Percentiles rank a stretch among this genome's conserved stretches.
Evolutionary conservation across 2,888 invertebrate species (phyloP).

Genomic region (Xiphydria camelus): DNA sequence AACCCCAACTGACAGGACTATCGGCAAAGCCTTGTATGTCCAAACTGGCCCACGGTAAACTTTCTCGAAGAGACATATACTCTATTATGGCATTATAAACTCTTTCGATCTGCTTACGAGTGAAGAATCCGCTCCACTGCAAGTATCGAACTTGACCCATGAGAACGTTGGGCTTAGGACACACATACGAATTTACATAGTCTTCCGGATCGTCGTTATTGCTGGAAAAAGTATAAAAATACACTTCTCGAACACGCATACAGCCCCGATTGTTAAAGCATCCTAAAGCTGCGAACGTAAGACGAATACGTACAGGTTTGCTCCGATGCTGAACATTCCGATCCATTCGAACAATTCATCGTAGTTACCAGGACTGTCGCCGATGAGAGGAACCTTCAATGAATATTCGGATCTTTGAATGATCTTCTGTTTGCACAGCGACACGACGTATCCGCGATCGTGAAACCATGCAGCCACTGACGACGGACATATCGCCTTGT

Average conservation of each 20-base stretch:
- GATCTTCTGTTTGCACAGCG: slow-evolving; percentile 56
- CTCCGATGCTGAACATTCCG: slow-evolving; percentile 59
- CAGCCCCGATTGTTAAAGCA: no score
- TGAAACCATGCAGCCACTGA: slow-evolving; percentile 64
- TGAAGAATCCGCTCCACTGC: slow-evolving; percentile 61
- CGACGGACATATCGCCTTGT: slow-evolving; percentile 62
- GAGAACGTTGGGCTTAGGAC: slow-evolving; percentile 47
- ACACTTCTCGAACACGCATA: no score
- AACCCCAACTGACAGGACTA: slow-evolving; percentile 59
- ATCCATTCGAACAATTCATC: slow-evolving; percentile 63
- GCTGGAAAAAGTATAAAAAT: slow-evolving; percentile 34
- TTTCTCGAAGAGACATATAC: slow-evolving; percentile 34
- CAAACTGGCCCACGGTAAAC: slow-evolving; percentile 59
- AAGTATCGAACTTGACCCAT: slow-evolving; percentile 55
- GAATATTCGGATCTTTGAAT: slow-evolving; percentile 48
- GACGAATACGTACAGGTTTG: slow-evolving; percentile 48
- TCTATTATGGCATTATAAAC: slow-evolving; percentile 51
- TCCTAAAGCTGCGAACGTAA: background rate
- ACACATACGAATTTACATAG: slow-evolving; percentile 55
- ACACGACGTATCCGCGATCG: slow-evolving; percentile 56
- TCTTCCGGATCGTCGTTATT: slow-evolving; percentile 40
- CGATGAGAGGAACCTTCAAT: slow-evolving; percentile 55
- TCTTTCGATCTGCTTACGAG: slow-evolving; percentile 49
- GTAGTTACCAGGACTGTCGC: slow-evolving; percentile 32
- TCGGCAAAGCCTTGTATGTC: slow-evolving; percentile 65